phyloP scores from a whole-genome alignment of 2,888 invertebrate genomes.

The Carcina quercana region DNA sequence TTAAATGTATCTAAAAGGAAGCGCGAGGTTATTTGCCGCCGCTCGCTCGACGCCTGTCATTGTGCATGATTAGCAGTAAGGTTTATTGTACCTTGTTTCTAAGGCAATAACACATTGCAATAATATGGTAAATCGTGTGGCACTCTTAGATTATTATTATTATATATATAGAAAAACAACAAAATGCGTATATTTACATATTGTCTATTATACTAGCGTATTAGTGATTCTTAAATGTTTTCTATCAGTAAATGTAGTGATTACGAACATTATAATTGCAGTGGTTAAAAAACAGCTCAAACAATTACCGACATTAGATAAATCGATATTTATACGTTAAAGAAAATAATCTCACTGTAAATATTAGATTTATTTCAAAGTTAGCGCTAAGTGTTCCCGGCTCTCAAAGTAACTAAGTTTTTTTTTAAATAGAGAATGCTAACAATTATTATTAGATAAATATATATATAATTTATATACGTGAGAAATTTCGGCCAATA shows the following conservation, averaged over 20 bases:
- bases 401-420: constrained; percentile 72
- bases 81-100: too few relatives aligned
- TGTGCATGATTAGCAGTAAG: too few relatives aligned
- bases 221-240: constrained; percentile 15
- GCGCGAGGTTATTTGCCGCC: too few relatives aligned
- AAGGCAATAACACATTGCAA: too few relatives aligned
- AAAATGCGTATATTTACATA: constrained; percentile 20
- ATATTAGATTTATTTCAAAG: constrained; percentile 55
- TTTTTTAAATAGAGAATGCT: constrained; percentile 60
- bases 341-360: constrained; percentile 72
- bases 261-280: constrained; percentile 8
- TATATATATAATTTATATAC: constrained; percentile 56
- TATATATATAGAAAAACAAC: too few relatives aligned
- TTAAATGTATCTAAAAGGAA: too few relatives aligned
- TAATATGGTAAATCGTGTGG: too few relatives aligned
- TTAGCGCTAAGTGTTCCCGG: constrained; percentile 67
- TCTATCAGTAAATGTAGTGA: constrained; percentile 29
- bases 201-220: constrained; percentile 21
- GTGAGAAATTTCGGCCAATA: constrained; percentile 65
- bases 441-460: constrained; percentile 41
- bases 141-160: too few relatives aligned
- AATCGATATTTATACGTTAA: constrained; percentile 60
- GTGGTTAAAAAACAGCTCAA: constrained; percentile 51
- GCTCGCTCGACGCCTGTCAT: too few relatives aligned
- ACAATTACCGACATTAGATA: constrained; percentile 67